phyloP scores from a whole-genome alignment of 2,888 invertebrate genomes.

The Brachylomia viminalis region DNA sequence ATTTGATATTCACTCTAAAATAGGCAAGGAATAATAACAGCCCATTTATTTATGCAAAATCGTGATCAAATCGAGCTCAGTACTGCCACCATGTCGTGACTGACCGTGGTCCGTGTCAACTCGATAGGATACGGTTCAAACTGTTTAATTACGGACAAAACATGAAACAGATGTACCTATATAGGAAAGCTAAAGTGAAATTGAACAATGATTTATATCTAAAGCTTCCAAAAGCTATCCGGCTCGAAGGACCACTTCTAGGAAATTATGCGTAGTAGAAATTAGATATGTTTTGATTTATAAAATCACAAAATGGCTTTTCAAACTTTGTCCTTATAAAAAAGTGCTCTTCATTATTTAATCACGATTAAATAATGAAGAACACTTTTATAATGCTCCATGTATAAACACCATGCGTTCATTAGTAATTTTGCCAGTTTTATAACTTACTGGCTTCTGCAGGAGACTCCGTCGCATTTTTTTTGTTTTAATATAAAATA shows the following conservation, averaged over 20 bases:
- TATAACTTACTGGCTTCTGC: neutral
- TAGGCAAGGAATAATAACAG: conserved; percentile 19
- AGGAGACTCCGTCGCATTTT: neutral
- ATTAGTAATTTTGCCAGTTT: neutral
- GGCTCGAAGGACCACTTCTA: conserved; percentile 7
- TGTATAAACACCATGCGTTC: neutral
- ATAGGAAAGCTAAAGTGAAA: conserved; percentile 11
- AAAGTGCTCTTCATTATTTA: neutral
- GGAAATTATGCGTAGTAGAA: neutral
- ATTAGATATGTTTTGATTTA: neutral
- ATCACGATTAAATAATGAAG: too few species aligned
- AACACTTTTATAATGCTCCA: too few species aligned
- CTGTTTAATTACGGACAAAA: conserved; percentile 20
- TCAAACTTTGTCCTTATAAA: too few species aligned
- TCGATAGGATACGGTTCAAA: conserved; percentile 30
- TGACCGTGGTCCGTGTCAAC: conserved; percentile 24
- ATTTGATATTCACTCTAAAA: conserved; percentile 18
- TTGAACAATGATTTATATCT: neutral
- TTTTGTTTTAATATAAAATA: neutral
- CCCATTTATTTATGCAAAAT: conserved; percentile 28
- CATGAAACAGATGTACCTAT: neutral
- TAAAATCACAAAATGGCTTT: too few species aligned
- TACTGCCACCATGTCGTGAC: conserved; percentile 47
- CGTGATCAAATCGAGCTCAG: conserved; percentile 47
- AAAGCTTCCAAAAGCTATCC: neutral